These are phyloP conservation scores for Cricetomys ansorgei DNA, from an alignment of 2,113 vertebrate genomes.

Conservation along the genomic window DNA sequence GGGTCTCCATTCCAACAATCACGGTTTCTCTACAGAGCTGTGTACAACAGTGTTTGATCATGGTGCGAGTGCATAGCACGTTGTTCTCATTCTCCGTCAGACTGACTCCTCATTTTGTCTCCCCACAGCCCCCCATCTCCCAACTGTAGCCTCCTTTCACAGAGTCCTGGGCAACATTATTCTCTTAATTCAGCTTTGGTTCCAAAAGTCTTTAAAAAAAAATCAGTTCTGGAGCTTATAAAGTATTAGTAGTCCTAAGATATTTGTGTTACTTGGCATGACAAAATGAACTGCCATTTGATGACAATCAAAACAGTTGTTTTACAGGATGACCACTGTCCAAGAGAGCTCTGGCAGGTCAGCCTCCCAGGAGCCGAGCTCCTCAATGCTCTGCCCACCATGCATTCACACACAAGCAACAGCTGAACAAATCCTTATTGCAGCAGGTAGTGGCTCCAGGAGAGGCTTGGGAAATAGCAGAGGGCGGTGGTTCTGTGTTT, in stretches of 20 bases:
- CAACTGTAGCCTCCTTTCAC: background rate
- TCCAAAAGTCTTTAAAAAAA: constrained; percentile 39
- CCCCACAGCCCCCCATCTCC: background rate
- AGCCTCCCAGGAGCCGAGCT: background rate
- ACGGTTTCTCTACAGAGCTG: background rate
- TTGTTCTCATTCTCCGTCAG: background rate
- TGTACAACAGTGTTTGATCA: background rate
- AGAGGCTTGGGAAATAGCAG: background rate
- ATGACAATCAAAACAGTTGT: background rate
- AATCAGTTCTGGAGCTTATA: constrained; percentile 6
- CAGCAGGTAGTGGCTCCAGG: background rate
- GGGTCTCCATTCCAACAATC: background rate
- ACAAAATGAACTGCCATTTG: constrained; percentile 23
- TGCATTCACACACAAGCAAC: background rate
- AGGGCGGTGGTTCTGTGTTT: background rate
- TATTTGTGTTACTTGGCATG: background rate
- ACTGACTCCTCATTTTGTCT: background rate
- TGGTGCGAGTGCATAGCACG: background rate
- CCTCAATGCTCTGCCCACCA: background rate
- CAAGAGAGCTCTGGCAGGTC: background rate
- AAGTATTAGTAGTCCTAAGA: background rate
- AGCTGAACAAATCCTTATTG: background rate
- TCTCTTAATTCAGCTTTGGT: background rate
- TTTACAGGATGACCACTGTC: constrained; percentile 8
- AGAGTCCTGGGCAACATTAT: background rate